These are phyloP conservation scores for Perodicticus potto DNA, from an alignment of 2,797 vertebrate genomes.

Conservation along the genomic window DNA sequence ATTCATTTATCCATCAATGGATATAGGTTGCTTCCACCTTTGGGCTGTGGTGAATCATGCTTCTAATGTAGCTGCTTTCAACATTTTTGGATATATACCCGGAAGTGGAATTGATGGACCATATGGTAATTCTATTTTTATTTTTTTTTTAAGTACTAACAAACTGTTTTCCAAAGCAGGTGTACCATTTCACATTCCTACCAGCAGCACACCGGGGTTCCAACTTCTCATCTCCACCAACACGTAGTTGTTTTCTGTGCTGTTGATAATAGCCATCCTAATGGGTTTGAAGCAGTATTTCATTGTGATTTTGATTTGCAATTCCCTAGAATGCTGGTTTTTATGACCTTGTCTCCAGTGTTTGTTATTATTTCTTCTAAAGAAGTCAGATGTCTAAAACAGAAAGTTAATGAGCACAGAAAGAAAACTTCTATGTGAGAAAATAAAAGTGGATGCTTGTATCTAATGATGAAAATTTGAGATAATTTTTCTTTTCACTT, in stretches of 20 bases:
- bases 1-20: not conserved
- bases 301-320: constrained; percentile 40
- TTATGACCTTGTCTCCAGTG: constrained; percentile 44
- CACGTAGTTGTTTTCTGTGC: not conserved
- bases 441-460: constrained; percentile 52
- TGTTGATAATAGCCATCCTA: not conserved
- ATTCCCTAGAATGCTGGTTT: constrained; percentile 60
- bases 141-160: not conserved
- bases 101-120: not conserved
- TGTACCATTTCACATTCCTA: not conserved
- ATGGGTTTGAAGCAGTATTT: not conserved
- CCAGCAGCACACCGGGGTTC: not conserved
- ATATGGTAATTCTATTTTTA: not conserved
- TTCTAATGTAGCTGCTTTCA: not conserved
- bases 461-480: not conserved
- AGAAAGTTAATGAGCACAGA: constrained; percentile 18
- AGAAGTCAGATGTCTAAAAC: constrained; percentile 59
- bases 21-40: not conserved
- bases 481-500: not conserved
- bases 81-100: not conserved
- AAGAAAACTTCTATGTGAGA: not conserved
- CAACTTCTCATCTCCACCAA: not conserved
- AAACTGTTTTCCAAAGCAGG: not conserved
- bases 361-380: constrained; percentile 57
- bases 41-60: not conserved